Base-by-base conservation (phyloP, 2,888 invertebrate genomes). In the Chaitophorus viminalis region DNA sequence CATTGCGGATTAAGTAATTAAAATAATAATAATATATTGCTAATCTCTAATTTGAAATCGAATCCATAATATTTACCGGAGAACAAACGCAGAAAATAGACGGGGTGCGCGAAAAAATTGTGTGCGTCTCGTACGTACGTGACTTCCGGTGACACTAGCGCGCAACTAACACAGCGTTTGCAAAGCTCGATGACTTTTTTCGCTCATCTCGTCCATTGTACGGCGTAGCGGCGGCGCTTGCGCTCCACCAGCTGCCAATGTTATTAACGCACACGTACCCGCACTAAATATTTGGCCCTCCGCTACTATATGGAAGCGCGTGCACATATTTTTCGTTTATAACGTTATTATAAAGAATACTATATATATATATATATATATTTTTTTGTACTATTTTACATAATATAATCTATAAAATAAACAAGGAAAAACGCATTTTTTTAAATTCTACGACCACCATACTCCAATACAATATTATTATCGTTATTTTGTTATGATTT, bases 141-240 rank as follows among this genome's bases (percentile, higher is more conserved):
- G 52, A 85, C 46, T 85, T 77, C 77, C 84, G 79, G 74, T 75
- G 87, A 87, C 87, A 87, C 87, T 81, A 87, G 79, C 81, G 79
- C 87, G 65, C 75, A 29, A 87, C 81, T 81, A 54, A 87, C 74
- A n/a, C 77, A n/a, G 77, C 87, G 78, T 21, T 78, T 3, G 74
- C 81, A 87, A 87, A 81, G 79, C 79, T 81, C 87, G 79, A 74
- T 60, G 79, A 52, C 74, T 87, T 86, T 87, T 79, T 79, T 87
- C 31, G 79, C 75, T 68, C 84, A 76, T 84, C 76, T 84, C 84
- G 76, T 68, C 77, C 77, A 33, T 36, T 29, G 84, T 65, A 60
- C 60, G 46, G 70, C 52, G 54, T 21, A 14, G 36, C 60, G n/a
- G 87, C 87, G n/a, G 87, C 87, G 87, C 87, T 74, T 79, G 87